Base-by-base conservation (phyloP, 2,888 invertebrate genomes). In the Petrophora chlorosata region DNA sequence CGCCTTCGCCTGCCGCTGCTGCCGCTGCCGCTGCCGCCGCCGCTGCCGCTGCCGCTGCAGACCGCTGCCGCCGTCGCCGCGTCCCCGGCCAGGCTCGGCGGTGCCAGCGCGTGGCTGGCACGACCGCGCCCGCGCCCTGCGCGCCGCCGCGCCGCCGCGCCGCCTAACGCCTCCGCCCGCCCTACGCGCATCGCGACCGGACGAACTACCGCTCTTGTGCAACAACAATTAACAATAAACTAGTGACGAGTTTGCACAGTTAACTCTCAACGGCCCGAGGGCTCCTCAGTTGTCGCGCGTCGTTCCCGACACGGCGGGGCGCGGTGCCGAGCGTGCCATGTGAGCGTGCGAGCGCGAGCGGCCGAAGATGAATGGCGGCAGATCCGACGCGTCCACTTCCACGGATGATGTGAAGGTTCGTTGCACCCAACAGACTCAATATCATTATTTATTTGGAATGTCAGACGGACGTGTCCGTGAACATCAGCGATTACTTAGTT, bases 311-410 rank as follows among this genome's bases (percentile, higher is more conserved):
- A 1, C 8, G 3, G 23, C 7, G 23, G 3, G 8, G 23, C 23
- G 8, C 1, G 1, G n/a, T 8, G n/a, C 23, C 23, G 9, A 8
- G 10, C 10, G 10, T 25, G 2, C 19, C 7, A 4, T 9, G 25
- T 25, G 25, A 22, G 4, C 3, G 10, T 25, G 25, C 25, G 35
- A 35, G 9, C 5, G 13, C 14, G 3, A 25, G 38, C 43, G 30
- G 28, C 9, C 44, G 39, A 80, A 61, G 51, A 82, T 82, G 82
- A 75, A 71, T 54, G 65, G 67, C 28, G 73, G 72, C 23, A 75
- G 82, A 59, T 80, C 87, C 5, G 90, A 90, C 60, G 90, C 89
- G 13, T 83, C 89, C 30, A 90, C 90, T 14, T 88, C 90, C 22
- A 90, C 90, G 33, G 89, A 89, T 44, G 89, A 90, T 51, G 72